Evolutionary conservation across 2,888 invertebrate genomes (phyloP), one percentile per base, ranked within the genome.

Genomic region (Drosophila mulleri): DNA sequence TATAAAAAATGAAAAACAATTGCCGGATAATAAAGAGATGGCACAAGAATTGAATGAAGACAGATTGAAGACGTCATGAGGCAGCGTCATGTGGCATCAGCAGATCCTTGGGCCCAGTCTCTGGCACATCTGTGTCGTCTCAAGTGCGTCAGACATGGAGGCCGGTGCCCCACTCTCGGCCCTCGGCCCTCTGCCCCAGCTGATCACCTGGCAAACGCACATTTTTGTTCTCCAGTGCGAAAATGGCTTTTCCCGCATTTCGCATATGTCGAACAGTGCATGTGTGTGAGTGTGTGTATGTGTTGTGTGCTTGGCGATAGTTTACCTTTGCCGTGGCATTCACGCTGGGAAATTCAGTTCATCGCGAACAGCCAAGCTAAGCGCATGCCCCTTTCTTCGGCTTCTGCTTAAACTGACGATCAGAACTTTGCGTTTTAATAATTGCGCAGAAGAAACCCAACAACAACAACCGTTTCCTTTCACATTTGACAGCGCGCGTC

Each of bases 321-420:
- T 83, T 88, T 87, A 89, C 87, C 75, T 89, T 75, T 54, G 67
- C 48, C 32, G 62, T 65, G 63, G 73, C 70, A 72, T 35, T 70
- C 48, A 70, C 61, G 54, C 61, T 56, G 75, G 75, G 57, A 75
- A 81, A 76, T 83, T 89, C 80, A 89, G 89, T 89, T 68, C 66
- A 63, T 54, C 72, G 79, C 82, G 68, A 88, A 73, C 85, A 76
- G 76, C 45, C 65, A 59, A 74, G 62, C 71, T 71, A 68, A 71
- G 64, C 74, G 68, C 74, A 82, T 76, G 44, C 26, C 44, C 41
- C 37, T 5, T 26, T 37, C 35, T 44, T 26, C 3, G 16, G 18
- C 41, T 18, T 11, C 44, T 44, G 57, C 16, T 57, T 35, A 20
- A 52, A 35, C 47, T 39, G 54, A 44, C 32, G 56, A 50, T 45